Evolutionary conservation across 2,113 vertebrate species (phyloP), one percentile per base, ranked within the genome.

Genomic region (Erythrocercus mccallii): DNA sequence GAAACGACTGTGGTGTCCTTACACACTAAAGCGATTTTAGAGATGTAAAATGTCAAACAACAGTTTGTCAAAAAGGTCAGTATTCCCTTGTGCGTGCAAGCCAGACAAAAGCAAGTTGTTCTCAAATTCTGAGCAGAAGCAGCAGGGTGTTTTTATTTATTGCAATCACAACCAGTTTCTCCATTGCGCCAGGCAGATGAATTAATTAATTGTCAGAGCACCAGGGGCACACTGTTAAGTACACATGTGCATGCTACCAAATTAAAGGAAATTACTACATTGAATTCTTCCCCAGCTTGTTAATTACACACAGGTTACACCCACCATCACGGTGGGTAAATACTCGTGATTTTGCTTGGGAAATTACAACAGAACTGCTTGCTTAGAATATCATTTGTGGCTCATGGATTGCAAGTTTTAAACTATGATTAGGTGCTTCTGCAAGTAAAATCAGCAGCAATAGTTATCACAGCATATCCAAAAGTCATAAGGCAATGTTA

Each of bases 141-240:
- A 86, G 72, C 0, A 0, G 66, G 81, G 53, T 81, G 65, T 57
- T 95, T 92, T 91, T 77, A 73, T 87, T 95, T 86, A 72, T 33
- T 80, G 54, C 77, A 65, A 33, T 93, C 81, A 81, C 44, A 72
- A 88, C 58, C 12, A 14, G 45, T 58, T 87, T 60, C 51, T 88
- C 76, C 57, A n/a, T 38, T 6, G 0, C 23, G 61, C 76, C 92
- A 94, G 38, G 58, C 83, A 86, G 81, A 72, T 62, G 92, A 95
- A 92, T 96, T 78, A 92, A 81, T 44, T 96, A 92, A 93, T 94
- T 91, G 94, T 40, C 15, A 7, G 95, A 93, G 90, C 93, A 96
- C 82, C 86, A 92, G 88, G 58, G 81, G 68, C 86, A 77, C 3
- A 4, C 74, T 85, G 87, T 58, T 90, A 91, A 88, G 82, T 86